A percentile compares a stretch with the other conserved stretches of the same genome.
phyloP scores from a whole-genome alignment of 1,140 invertebrate species.

The Cotesia vestalis region DNA sequence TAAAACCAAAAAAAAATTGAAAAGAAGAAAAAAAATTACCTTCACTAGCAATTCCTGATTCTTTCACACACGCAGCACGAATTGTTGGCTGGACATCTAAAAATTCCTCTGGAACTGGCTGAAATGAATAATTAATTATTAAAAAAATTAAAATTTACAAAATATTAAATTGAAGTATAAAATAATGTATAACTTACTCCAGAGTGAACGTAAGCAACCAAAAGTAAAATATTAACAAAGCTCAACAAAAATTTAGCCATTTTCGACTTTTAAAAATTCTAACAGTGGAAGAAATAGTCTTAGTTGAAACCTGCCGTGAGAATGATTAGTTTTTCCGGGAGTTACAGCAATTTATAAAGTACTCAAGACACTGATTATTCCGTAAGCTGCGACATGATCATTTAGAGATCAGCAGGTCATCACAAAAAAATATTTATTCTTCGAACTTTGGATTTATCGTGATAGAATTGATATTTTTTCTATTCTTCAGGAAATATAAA shows the following conservation, averaged over 20 bases:
- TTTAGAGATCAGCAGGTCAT: background rate
- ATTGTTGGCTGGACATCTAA: slow-evolving; percentile 44
- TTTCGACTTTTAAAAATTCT: background rate
- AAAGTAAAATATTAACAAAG: background rate
- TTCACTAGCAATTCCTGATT: slow-evolving; percentile 46
- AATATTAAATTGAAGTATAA: background rate
- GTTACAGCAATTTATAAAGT: background rate
- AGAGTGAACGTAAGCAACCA: slow-evolving; percentile 4
- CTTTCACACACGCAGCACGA: slow-evolving; percentile 49
- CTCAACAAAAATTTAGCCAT: slow-evolving; percentile 19
- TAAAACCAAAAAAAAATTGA: slow-evolving; percentile 40
- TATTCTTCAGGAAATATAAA: too few species aligned
- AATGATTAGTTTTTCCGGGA: background rate
- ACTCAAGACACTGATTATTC: background rate
- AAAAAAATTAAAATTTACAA: background rate
- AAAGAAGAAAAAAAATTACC: too few species aligned
- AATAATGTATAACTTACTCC: slow-evolving; percentile 21
- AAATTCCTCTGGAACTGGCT: slow-evolving; percentile 48
- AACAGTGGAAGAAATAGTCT: background rate
- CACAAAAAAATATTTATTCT: background rate
- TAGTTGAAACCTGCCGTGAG: background rate
- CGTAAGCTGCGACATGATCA: too few species aligned
- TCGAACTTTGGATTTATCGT: background rate
- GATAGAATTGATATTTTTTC: too few species aligned
- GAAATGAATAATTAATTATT: slow-evolving; percentile 12